Percentiles rank a stretch among this genome's conserved stretches.
Conservation (phyloP, 2,797 vertebrate genomes). For the Leucoraja ocellata region DNA sequence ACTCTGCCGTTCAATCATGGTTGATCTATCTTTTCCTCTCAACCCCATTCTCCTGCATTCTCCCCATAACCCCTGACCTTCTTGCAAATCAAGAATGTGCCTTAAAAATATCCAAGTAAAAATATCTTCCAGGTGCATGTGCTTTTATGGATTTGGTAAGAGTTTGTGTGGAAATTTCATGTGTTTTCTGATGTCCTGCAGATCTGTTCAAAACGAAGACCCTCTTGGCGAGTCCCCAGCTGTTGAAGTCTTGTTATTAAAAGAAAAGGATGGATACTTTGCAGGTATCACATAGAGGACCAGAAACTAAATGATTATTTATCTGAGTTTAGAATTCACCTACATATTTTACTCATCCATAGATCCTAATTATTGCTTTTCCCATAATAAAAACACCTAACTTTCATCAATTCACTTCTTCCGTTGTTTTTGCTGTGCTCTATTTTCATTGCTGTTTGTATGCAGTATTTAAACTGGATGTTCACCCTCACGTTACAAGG, state of each 20-base stretch:
- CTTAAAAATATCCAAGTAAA: no score
- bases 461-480: background rate
- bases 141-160: background rate
- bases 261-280: slow-evolving; percentile 61
- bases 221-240: background rate
- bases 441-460: background rate
- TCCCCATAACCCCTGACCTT: no score
- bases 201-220: background rate
- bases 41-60: no score
- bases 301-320: background rate
- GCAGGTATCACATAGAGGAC: slow-evolving; percentile 53
- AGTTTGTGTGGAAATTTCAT: background rate
- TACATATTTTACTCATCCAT: background rate
- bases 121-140: no score
- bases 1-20: no score
- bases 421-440: background rate
- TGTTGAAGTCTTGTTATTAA: slow-evolving; percentile 53
- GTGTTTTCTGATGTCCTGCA: background rate
- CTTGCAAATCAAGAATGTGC: no score
- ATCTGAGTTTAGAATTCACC: background rate
- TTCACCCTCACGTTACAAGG: background rate
- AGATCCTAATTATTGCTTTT: background rate
- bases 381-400: background rate
- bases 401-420: background rate
- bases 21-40: no score